Evolutionary conservation across 2,888 invertebrate genomes (phyloP).

Genomic region (Epirrita christyi): DNA sequence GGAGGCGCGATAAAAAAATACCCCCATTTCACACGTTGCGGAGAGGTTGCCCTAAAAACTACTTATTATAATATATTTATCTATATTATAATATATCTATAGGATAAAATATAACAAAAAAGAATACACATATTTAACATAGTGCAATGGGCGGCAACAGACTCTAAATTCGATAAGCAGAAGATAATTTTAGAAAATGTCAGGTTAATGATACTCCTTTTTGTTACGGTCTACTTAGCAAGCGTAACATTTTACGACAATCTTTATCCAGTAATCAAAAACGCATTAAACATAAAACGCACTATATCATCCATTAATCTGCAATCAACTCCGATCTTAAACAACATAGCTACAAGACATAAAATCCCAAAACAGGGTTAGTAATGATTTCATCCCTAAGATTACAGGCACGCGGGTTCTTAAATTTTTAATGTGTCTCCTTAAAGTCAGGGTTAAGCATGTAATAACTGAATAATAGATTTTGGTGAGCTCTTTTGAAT

Average conservation of each 20-base stretch:
- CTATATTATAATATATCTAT: too few relatives aligned
- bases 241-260: conserved; percentile 8
- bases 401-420: conserved; percentile 16
- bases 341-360: conserved; percentile 21
- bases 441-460: conserved; percentile 26
- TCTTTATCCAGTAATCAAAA: conserved; percentile 15
- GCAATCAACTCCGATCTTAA: conserved; percentile 22
- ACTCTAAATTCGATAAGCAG: too few relatives aligned
- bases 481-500: conserved; percentile 7
- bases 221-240: conserved; percentile 14
- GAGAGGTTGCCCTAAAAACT: too few relatives aligned
- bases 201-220: neutral
- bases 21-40: too few relatives aligned
- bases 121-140: too few relatives aligned
- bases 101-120: too few relatives aligned
- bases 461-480: conserved; percentile 24
- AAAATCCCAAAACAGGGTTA: conserved; percentile 23
- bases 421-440: conserved; percentile 28
- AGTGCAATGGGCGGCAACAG: too few relatives aligned
- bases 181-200: neutral
- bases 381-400: conserved; percentile 23
- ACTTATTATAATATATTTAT: too few relatives aligned
- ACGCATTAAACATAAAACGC: conserved; percentile 6
- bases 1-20: neutral
- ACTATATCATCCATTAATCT: conserved; percentile 7